Base-by-base conservation (phyloP, 2,888 invertebrate genomes). In the Notodonta ziczac region DNA sequence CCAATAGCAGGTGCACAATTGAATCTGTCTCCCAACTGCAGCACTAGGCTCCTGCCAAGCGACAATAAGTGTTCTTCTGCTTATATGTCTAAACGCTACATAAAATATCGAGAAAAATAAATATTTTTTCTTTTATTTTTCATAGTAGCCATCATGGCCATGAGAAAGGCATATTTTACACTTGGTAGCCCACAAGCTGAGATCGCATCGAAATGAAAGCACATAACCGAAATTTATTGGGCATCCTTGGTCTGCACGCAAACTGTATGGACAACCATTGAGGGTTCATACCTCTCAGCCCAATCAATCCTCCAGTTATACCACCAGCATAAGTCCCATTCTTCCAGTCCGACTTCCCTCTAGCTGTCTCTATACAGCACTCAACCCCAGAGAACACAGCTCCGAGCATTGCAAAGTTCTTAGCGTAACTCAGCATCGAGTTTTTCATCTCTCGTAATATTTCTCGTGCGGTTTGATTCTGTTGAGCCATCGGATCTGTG, bases 321-420 rank as follows among this genome's bases (percentile, higher is more conserved):
- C 95, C 99, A 52, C 99, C 99, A 60, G 99, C 98, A 82, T 98
- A 97, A 0, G 98, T 98, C 1, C 98, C 99, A 94, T 99, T 99
- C 80, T 96, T 97, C 98, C 99, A 98, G 86, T 99, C 99, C 44
- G 97, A 96, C 85, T 98, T 98, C 13, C 98, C 99, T 78, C 99
- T 95, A 87, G 98, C 98, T 51, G 97, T 96, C 94, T 99, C 99
- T 80, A 99, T 97, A 32, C 96, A 94, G 86, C 99, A 99, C 91
- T 99, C 99, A 10, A 98, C 96, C 0, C 96, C 97, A 7, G 99
- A 97, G 93, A 99, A 99, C 69, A 99, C 95, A 8, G 97, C 96
- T 61, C 99, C 99, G 73, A 99, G 96, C 53, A 99, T 94, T 0
- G 99, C 99, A 94, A 99, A 99, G 89, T 99, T 99, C 89, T 99